Percentiles rank a stretch among this genome's conserved stretches.
phyloP scores from a whole-genome alignment of 2,113 vertebrate species.

The Pungitius pungitius region DNA sequence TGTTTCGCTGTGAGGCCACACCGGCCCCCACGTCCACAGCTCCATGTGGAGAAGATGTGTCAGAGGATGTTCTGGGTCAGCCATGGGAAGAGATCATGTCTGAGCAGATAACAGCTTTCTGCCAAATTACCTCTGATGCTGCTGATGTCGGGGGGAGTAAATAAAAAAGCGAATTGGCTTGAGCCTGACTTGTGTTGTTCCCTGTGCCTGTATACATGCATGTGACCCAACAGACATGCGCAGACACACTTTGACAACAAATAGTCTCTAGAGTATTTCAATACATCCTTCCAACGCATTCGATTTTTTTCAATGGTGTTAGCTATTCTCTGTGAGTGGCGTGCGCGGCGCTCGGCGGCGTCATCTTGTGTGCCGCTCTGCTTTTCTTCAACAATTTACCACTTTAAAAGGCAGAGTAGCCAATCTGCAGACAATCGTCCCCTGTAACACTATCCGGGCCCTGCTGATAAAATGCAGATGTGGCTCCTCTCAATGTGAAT shows the following conservation, averaged over 20 bases:
- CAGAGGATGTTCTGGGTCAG: constrained; percentile 74
- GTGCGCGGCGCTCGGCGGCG: constrained; percentile 54
- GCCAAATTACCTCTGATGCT: constrained; percentile 60
- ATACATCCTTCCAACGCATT: constrained; percentile 6
- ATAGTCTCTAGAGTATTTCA: not conserved
- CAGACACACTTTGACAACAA: constrained; percentile 4
- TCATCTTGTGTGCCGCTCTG: constrained; percentile 82
- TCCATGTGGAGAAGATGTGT: constrained; percentile 70
- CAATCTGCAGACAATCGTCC: constrained; percentile 97
- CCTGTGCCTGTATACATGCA: not conserved
- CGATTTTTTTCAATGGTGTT: constrained; percentile 61
- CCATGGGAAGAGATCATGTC: constrained; percentile 74
- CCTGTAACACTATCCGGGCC: constrained; percentile 96
- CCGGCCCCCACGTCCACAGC: constrained; percentile 69
- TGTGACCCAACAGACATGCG: not conserved
- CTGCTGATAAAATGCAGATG: constrained; percentile 99
- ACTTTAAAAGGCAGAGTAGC: constrained; percentile 92
- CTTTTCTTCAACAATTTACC: constrained; percentile 94
- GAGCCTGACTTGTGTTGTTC: not conserved
- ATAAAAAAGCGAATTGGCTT: constrained; percentile 22
- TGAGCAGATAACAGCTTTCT: constrained; percentile 67
- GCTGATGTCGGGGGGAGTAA: constrained; percentile 57
- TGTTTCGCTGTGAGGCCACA: constrained; percentile 68
- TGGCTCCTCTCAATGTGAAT: constrained; percentile 93
- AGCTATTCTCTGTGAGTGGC: constrained; percentile 67